Evolutionary conservation across 2,113 vertebrate genomes (phyloP).

Genomic region (Alaudala cheleensis): DNA sequence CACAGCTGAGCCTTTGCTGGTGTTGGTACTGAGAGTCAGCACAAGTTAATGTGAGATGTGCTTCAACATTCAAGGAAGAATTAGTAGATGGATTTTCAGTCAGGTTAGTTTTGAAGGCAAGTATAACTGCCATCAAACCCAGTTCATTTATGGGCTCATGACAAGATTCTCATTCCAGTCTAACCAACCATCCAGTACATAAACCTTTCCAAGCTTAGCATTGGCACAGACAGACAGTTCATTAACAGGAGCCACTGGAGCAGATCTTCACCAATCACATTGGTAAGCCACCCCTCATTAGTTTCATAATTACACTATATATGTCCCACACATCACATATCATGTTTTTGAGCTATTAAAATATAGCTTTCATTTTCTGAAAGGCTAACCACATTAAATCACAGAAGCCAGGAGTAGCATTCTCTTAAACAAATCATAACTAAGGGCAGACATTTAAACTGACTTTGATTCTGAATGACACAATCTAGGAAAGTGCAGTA

Average conservation of each 20-base stretch:
- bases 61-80: background rate
- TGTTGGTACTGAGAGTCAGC: background rate
- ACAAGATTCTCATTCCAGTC: constrained; percentile 7
- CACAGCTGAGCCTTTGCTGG: too few species aligned
- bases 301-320: constrained; percentile 66
- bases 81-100: background rate
- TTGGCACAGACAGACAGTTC: constrained; percentile 26
- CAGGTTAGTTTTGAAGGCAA: background rate
- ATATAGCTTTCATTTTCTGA: constrained; percentile 67
- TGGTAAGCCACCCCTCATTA: constrained; percentile 63
- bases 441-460: background rate
- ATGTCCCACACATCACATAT: constrained; percentile 48
- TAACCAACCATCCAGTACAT: constrained; percentile 31
- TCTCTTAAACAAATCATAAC: constrained; percentile 40
- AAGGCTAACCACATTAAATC: constrained; percentile 60
- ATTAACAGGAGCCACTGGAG: constrained; percentile 40
- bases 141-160: constrained; percentile 3
- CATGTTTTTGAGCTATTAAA: constrained; percentile 60
- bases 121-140: constrained; percentile 19
- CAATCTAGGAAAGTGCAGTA: constrained; percentile 2
- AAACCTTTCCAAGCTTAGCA: constrained; percentile 4
- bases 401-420: constrained; percentile 34
- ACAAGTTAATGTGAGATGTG: background rate
- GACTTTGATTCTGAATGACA: constrained; percentile 28
- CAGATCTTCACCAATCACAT: constrained; percentile 54